phyloP scores from a whole-genome alignment of 2,113 vertebrate species.

The Sturnus vulgaris region DNA sequence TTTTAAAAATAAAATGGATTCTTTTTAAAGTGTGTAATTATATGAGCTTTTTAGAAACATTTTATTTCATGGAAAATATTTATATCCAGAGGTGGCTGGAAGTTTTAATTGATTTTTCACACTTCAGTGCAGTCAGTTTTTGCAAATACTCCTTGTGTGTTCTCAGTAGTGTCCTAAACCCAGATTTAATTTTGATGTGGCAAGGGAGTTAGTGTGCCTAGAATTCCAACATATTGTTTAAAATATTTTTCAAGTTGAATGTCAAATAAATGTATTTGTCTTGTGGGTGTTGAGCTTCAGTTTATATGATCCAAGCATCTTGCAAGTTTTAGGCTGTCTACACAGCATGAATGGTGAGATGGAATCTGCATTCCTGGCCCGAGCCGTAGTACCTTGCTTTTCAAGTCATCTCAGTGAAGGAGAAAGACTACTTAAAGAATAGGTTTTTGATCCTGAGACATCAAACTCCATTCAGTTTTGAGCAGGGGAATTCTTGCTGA shows the following conservation, averaged over 20 bases:
- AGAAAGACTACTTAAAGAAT: neutral
- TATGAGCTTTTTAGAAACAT: neutral
- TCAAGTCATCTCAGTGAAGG: neutral
- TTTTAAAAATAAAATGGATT: neutral
- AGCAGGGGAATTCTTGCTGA: neutral
- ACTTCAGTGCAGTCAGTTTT: slow-evolving; percentile 17
- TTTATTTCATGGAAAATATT: slow-evolving; percentile 8
- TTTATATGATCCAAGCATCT: neutral
- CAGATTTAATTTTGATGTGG: slow-evolving; percentile 37
- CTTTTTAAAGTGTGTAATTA: neutral
- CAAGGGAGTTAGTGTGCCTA: neutral
- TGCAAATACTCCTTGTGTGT: neutral
- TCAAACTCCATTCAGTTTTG: neutral
- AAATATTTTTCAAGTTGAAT: neutral
- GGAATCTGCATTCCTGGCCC: neutral
- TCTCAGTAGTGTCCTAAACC: neutral
- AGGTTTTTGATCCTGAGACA: neutral
- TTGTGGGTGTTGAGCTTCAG: neutral
- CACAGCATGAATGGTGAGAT: neutral
- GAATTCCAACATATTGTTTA: neutral
- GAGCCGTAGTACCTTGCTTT: neutral
- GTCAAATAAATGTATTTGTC: neutral
- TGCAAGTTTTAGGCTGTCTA: neutral
- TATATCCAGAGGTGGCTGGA: neutral
- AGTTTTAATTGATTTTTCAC: slow-evolving; percentile 63